Base-by-base conservation (phyloP, 2,888 invertebrate species). In the Synanthedon vespiformis region DNA sequence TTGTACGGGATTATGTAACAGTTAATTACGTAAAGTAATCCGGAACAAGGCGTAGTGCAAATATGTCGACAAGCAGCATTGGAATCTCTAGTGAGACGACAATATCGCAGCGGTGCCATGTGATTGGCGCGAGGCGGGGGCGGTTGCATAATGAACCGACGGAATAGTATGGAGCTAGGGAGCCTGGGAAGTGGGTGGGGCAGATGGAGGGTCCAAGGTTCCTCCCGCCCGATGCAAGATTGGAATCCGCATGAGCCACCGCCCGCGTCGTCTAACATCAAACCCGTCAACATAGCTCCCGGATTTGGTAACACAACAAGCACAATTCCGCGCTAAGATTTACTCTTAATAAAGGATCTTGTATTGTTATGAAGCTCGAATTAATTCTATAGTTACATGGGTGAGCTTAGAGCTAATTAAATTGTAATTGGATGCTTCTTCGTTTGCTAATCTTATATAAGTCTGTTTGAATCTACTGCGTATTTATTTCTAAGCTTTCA, bases 91-190 rank as follows among this genome's bases (percentile, higher is more conserved):
- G 72, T 61, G 68, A 67, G 76, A 68, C 74, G 71, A 81, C 82
- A 85, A 85, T 85, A 84, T 82, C 77, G 77, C 73, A 69, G 72
- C 69, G 75, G 68, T 72, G 80, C 72, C 77, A 75, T 84, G 82
- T 81, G 86, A 85, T 83, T 82, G 85, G 83, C 82, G 80, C 80
- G 77, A 69, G 74, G 76, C 72, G 78, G 75, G 80, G 81, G 81
- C 72, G 80, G 78, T 75, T 82, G 85, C 83, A 85, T 85, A 85
- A 86, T 85, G 85, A 84, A 80, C 78, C 77, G 67, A 60, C 65
- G 61, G 61, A 34, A 34, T 22, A 22, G 22, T 22, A 22, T 34
- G 34, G 34, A 10, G 34, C 34, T 22, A 34, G 6, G 34, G 10
- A 63, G 69, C 59, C 57, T 61, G 68, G 62, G 54, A 60, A 54